phyloP scores from a whole-genome alignment of 2,888 invertebrate species.

The Lasioglossum figueresi region DNA sequence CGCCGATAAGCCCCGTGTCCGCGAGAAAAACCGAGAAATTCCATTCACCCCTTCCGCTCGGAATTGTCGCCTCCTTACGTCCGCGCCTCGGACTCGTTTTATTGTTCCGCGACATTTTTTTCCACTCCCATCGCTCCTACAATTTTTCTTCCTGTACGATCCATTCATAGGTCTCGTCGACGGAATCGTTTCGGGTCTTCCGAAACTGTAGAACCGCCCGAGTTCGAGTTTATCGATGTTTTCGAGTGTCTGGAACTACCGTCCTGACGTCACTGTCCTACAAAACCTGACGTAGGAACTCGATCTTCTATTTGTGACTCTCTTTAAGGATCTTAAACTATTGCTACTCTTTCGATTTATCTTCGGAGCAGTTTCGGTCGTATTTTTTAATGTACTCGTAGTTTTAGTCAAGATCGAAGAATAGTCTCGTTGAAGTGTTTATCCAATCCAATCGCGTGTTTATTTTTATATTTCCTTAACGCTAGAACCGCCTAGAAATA shows the following conservation, averaged over 20 bases:
- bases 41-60: constrained; percentile 31
- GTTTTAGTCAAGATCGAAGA: neutral
- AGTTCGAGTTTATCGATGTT: constrained; percentile 7
- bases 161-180: neutral
- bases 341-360: neutral
- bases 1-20: constrained; percentile 45
- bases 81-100: neutral
- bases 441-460: neutral
- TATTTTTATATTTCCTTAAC: neutral
- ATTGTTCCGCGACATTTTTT: neutral
- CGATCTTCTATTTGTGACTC: neutral
- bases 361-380: neutral
- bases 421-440: neutral
- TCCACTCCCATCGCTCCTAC: neutral
- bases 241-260: neutral
- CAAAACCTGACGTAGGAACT: neutral
- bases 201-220: neutral
- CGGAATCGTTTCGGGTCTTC: neutral
- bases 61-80: constrained; percentile 25
- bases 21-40: constrained; percentile 47
- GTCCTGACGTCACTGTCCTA: neutral
- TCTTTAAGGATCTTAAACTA: neutral
- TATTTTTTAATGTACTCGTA: neutral
- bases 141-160: neutral
- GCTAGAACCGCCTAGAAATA: neutral